A percentile compares a stretch with the other conserved stretches of the same genome.
These are phyloP conservation scores for Streptopelia turtur DNA, from an alignment of 2,797 vertebrate genomes.

Conservation along the genomic window DNA sequence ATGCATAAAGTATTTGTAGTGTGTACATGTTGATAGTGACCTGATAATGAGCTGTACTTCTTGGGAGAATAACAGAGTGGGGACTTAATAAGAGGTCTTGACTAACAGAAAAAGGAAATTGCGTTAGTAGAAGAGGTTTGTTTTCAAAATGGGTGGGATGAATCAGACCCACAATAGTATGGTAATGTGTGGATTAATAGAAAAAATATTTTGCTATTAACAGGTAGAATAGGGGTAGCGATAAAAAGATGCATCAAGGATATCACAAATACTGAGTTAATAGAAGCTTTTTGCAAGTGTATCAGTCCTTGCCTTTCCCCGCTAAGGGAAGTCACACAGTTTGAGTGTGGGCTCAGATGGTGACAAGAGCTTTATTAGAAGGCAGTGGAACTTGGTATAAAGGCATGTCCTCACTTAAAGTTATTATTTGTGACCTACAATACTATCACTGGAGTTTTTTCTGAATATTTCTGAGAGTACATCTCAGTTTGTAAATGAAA, in stretches of 20 bases:
- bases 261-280: background rate
- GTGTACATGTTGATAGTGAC: background rate
- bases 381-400: background rate
- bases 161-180: background rate
- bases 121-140: background rate
- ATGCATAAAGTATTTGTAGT: conserved; percentile 4
- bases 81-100: background rate
- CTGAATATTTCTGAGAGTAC: background rate
- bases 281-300: background rate
- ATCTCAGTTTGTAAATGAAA: background rate
- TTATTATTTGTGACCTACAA: background rate
- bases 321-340: background rate
- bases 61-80: background rate
- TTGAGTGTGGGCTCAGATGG: background rate
- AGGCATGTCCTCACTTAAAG: background rate
- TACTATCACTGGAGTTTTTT: background rate
- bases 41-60: conserved; percentile 1
- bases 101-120: background rate
- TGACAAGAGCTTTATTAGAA: background rate
- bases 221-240: background rate
- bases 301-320: background rate
- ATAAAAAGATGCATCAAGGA: background rate
- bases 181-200: background rate
- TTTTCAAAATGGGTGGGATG: background rate
- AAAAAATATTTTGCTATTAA: background rate